phyloP scores from a whole-genome alignment of 92 coral and sea anemone species.

The Paramuricea clavata region DNA sequence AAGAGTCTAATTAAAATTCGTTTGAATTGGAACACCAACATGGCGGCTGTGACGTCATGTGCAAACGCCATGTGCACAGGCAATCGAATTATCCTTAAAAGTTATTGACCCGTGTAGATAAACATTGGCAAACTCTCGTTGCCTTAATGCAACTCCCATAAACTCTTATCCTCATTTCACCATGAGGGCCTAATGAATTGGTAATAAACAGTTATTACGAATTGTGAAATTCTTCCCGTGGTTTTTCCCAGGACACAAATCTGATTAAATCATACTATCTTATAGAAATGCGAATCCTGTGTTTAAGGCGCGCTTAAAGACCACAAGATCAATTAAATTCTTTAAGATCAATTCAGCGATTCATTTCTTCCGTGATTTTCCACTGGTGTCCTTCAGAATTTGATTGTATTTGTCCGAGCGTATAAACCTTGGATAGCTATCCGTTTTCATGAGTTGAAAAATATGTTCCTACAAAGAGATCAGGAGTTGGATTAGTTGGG shows the following conservation, averaged over 20 bases:
- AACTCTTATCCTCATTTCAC: too few relatives aligned
- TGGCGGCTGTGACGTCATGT: too few relatives aligned
- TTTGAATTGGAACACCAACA: too few relatives aligned
- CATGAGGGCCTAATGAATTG: too few relatives aligned
- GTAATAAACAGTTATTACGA: too few relatives aligned
- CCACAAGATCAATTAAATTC: neutral
- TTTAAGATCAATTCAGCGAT: neutral
- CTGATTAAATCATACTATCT: neutral
- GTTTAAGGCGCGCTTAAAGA: neutral
- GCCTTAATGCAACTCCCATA: too few relatives aligned
- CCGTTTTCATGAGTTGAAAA: conserved; percentile 97
- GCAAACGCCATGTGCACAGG: too few relatives aligned
- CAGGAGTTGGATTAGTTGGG: too few relatives aligned
- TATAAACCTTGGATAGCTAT: conserved; percentile 95
- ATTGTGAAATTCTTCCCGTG: neutral
- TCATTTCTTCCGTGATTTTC: conserved; percentile 41
- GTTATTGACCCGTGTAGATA: too few relatives aligned
- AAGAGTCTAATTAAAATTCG: too few relatives aligned
- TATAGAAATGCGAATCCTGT: neutral
- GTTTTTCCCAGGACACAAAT: neutral
- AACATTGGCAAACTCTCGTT: too few relatives aligned
- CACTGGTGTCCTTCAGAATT: conserved; percentile 68
- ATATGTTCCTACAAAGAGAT: conserved; percentile 82
- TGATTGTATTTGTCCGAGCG: conserved; percentile 97
- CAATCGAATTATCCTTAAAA: too few relatives aligned